Evolutionary conservation across 1,140 invertebrate species (phyloP), one percentile per base, ranked within the genome.

Genomic region (Pseudoatta argentina): DNA sequence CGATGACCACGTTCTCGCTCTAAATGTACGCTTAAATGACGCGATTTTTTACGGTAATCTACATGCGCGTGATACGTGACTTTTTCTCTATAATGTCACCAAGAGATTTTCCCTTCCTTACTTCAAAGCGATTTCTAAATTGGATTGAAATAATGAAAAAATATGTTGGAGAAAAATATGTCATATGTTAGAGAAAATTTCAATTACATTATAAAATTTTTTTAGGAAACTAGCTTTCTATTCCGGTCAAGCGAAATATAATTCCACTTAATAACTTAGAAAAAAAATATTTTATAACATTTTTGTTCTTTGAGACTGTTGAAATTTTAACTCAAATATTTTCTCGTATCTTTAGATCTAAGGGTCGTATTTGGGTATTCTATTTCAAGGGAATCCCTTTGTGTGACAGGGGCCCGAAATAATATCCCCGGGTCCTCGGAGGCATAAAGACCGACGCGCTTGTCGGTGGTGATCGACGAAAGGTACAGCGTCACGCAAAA

Each of bases 401-500:
- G 78, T 71, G 55, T 72, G 51, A 81, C 78, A 72, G 21, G 14
- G 16, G 27, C 16, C 34, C 51, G 78, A 82, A 59, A 82, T 82
- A 72, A 82, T 82, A 63, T 44, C 39, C 53, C 12, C 12, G 8
- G 3, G 14, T 39, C 51, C 53, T 82, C 12, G 39, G 51, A 59
- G 27, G 24, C 67, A 59, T 53, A 72, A 72, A 82, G 66, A 48
- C n/a, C 66, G 34, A 82, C 21, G 78, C 66, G 78, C 78, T 72
- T 71, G 64, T 63, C 77, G 63, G 2, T 67, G n/a, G 5, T 82
- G 67, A 82, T 82, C 34, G 78, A 82, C 16, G 51, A 72, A 48
- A 72, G 21, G 66, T 82, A 82, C 78, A 71, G 18, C 67, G 24
- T 72, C 67, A 82, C 78, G 67, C 78, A 82, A 82, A 82, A 82